Evolutionary conservation across 2,113 vertebrate species (phyloP).

Genomic region (Psophia crepitans): DNA sequence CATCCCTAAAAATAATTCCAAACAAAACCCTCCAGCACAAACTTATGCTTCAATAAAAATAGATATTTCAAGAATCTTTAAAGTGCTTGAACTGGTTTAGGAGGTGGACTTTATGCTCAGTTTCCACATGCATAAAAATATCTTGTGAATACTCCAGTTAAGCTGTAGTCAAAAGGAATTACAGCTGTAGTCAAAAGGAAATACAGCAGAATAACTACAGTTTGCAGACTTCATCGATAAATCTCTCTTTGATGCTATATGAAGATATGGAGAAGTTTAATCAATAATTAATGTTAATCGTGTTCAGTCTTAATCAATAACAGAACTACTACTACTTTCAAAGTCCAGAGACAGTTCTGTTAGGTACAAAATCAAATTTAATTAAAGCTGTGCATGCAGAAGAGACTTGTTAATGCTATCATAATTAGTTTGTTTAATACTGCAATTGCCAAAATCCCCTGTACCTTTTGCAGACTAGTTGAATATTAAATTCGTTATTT

Average conservation of each 20-base stretch:
- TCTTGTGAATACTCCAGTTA: neutral
- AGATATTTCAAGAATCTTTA: neutral
- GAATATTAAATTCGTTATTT: neutral
- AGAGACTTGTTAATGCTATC: neutral
- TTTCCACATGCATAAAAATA: neutral
- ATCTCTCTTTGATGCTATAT: neutral
- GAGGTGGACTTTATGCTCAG: neutral
- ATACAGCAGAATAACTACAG: neutral
- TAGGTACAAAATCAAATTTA: constrained; percentile 29
- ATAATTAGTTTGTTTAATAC: constrained; percentile 39
- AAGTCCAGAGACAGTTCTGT: neutral
- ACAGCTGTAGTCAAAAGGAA: neutral
- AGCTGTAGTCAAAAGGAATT: neutral
- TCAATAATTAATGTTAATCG: constrained; percentile 56
- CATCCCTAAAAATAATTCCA: neutral
- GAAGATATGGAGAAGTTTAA: constrained; percentile 28
- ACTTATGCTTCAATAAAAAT: neutral
- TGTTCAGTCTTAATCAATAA: constrained; percentile 28
- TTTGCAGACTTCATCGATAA: constrained; percentile 32
- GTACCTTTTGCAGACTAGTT: neutral
- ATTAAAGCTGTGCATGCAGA: constrained; percentile 10
- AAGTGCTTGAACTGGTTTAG: neutral
- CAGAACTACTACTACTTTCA: constrained; percentile 11
- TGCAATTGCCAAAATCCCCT: neutral
- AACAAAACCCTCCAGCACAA: neutral